phyloP scores from a whole-genome alignment of 2,888 invertebrate genomes.

The Ditula angustiorana region DNA sequence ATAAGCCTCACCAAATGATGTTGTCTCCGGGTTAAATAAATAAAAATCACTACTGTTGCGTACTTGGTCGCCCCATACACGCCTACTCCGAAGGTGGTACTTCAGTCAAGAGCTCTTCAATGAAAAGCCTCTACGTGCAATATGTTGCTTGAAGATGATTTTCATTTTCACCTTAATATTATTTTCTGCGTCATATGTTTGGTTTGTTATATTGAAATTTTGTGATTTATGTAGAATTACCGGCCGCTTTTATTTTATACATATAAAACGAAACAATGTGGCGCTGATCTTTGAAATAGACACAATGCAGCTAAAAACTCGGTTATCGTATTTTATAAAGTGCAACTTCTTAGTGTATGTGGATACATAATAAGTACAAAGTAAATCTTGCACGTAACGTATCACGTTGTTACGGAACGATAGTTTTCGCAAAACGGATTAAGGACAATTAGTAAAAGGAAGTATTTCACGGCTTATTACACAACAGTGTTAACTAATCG shows the following conservation, averaged over 20 bases:
- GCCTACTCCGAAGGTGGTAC: conserved; percentile 64
- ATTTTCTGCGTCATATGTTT: not conserved
- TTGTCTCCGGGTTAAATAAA: conserved; percentile 30
- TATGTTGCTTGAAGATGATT: conserved; percentile 66
- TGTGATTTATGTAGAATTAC: not conserved
- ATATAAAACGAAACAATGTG: too few relatives aligned
- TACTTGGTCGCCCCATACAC: conserved; percentile 48
- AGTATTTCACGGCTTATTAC: conserved; percentile 60
- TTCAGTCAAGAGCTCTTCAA: conserved; percentile 68
- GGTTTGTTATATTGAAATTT: not conserved
- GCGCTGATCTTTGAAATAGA: too few relatives aligned
- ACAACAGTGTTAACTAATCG: conserved; percentile 55
- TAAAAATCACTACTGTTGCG: conserved; percentile 43
- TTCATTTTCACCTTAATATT: conserved; percentile 46
- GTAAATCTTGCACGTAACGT: not conserved
- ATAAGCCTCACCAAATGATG: not conserved
- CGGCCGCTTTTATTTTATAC: not conserved
- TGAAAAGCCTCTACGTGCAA: conserved; percentile 70
- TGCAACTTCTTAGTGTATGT: not conserved
- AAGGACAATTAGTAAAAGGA: conserved; percentile 64
- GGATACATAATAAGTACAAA: not conserved
- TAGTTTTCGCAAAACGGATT: conserved; percentile 54
- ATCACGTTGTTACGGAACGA: conserved; percentile 12
- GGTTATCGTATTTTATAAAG: too few relatives aligned
- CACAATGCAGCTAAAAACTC: too few relatives aligned